phyloP scores from a whole-genome alignment of 2,888 invertebrate genomes.

The Eupeodes latifasciatus region DNA sequence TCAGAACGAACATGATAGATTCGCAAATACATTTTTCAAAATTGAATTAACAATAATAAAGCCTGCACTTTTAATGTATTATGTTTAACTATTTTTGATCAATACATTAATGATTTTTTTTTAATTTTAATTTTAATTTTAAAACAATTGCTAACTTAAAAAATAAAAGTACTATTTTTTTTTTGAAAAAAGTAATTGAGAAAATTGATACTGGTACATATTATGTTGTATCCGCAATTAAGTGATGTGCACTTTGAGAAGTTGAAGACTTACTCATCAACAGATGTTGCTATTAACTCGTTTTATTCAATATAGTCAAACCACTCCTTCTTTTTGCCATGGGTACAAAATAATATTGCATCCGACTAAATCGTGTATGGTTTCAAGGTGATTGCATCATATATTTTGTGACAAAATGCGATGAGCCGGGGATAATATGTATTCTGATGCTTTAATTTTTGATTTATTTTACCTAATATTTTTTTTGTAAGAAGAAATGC shows the following conservation, averaged over 20 bases:
- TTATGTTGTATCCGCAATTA: background rate
- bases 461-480: background rate
- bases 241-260: background rate
- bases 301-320: background rate
- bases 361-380: slow-evolving; percentile 38
- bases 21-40: too few species aligned
- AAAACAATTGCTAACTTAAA: too few species aligned
- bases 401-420: slow-evolving; percentile 37
- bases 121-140: too few species aligned
- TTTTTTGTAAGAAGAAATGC: too few species aligned
- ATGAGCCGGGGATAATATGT: background rate
- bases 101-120: too few species aligned
- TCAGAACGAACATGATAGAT: too few species aligned
- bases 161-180: too few species aligned
- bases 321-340: background rate
- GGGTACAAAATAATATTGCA: background rate
- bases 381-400: slow-evolving; percentile 42
- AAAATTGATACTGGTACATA: too few species aligned
- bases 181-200: too few species aligned
- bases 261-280: slow-evolving; percentile 22
- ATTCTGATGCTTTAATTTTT: background rate
- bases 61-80: too few species aligned
- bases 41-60: too few species aligned
- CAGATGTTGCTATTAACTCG: background rate
- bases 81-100: too few species aligned